Base-by-base conservation (phyloP, 2,113 vertebrate genomes). In the Pipa parva region DNA sequence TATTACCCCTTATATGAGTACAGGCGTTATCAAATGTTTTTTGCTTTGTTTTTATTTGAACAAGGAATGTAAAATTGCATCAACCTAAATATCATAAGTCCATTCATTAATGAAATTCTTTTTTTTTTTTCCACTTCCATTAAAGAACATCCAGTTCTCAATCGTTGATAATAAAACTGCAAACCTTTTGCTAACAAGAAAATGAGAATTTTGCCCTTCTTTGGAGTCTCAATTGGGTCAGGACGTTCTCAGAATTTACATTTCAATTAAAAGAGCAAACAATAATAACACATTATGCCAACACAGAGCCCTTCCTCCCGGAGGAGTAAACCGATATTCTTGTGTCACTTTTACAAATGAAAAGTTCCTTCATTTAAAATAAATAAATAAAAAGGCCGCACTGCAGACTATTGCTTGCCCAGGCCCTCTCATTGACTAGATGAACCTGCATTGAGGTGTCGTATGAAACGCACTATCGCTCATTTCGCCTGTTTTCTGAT, bases 231-330 rank as follows among this genome's bases (percentile, higher is more conserved):
- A 92, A 89, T 90, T 86, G 86, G 86, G 86, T 92, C 88, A 92
- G 79, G 84, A 89, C 90, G 92, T 91, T 92, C 91, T 87, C 86
- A 87, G 91, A 95, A 96, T 97, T 95, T 94, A 94, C 93, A 96
- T 97, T 94, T 97, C 92, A 95, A 95, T 95, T 95, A 92, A 94
- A 87, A 90, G 86, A 59, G 56, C 65, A 93, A 90, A 87, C 88
- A 89, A 92, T 95, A 95, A 93, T 91, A 94, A 95, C 84, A 89
- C 93, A 93, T 95, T 94, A 93, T 94, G 87, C 85, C 83, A 87
- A 90, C 80, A 79, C 84, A 90, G 90, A 92, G 91, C 88, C 86
- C 90, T 86, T 88, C 85, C 82, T 82, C 87, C 84, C 80, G 77
- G 74, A 81, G 81, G 57, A 67, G 93, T 90, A 96, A 96, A 89